Base-by-base conservation (phyloP, 1,140 invertebrate genomes). In the Cyrtorhinus lividipennis region DNA sequence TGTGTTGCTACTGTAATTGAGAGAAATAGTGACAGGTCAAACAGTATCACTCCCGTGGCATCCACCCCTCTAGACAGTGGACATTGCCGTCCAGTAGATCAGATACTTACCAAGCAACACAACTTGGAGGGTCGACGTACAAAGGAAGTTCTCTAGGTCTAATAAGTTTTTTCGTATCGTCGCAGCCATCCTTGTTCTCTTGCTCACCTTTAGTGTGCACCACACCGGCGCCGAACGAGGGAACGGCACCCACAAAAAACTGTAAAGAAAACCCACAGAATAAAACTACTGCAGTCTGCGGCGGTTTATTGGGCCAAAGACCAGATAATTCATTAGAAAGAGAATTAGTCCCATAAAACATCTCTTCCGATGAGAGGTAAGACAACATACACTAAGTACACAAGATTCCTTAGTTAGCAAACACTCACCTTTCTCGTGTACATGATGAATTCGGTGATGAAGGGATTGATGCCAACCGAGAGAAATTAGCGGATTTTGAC, bases 71-170 rank as follows among this genome's bases (percentile, higher is more conserved):
- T n/a, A n/a, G n/a, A n/a, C n/a, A n/a, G n/a, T n/a, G n/a, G n/a
- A n/a, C n/a, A n/a, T n/a, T n/a, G n/a, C n/a, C n/a, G n/a, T n/a
- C n/a, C n/a, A n/a, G n/a, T n/a, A n/a, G n/a, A n/a, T n/a, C n/a
- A n/a, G n/a, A n/a, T 56, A 63, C 12, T 26, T 64, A 64, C 63
- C 63, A 64, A 53, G 59, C 23, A 15, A 18, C 10, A 61, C 58
- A 60, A 56, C 61, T 57, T n/a, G 44, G 58, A 13, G 59, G 56
- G 8, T 64, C 63, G 2, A 44, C 25, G 45, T 64, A 64, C n/a
- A 64, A n/a, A 20, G 63, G 63, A 2, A 64, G 48, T 1, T 64
- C 59, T 27, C 23, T 13, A 18, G 63, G 24, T 18, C 63, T 27
- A 12, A 63, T 26, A 18, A 63, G 56, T 1, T 24, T 26, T 22